Evolutionary conservation across 2,797 vertebrate species (phyloP).

Genomic region (Geotrypetes seraphini): DNA sequence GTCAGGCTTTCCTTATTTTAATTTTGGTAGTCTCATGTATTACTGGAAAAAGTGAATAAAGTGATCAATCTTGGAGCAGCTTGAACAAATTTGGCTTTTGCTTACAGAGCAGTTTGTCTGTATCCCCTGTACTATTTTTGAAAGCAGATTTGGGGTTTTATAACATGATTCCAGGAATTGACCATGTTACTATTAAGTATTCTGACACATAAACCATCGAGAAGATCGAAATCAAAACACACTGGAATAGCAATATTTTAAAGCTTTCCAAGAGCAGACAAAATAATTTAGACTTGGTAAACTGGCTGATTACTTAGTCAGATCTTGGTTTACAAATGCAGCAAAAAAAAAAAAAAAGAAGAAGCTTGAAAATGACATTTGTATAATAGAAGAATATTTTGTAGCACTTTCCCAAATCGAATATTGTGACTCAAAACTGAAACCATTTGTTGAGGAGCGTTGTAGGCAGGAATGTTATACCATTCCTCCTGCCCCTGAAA

Average conservation of each 20-base stretch:
- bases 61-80: conserved; percentile 20
- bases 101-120: conserved; percentile 40
- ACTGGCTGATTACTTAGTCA: conserved; percentile 2
- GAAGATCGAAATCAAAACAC: conserved; percentile 43
- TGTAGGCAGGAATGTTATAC: too few relatives aligned
- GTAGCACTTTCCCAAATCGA: too few relatives aligned
- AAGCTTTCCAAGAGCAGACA: conserved; percentile 38
- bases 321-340: conserved; percentile 25
- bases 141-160: conserved; percentile 29
- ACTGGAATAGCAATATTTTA: conserved; percentile 35
- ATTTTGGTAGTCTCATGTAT: conserved; percentile 18
- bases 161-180: conserved; percentile 33
- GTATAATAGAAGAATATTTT: not conserved
- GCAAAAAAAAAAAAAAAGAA: not conserved
- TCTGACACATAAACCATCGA: conserved; percentile 42
- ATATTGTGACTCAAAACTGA: too few relatives aligned
- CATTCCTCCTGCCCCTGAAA: too few relatives aligned
- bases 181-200: conserved; percentile 45
- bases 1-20: too few relatives aligned
- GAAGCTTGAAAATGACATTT: too few relatives aligned
- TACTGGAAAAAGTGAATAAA: conserved; percentile 31
- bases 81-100: conserved; percentile 31
- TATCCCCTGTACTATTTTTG: conserved; percentile 27
- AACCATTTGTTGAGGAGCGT: too few relatives aligned
- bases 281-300: conserved; percentile 45